Conservation (phyloP, 2,797 vertebrate species). For the Xenentodon cancila region DNA sequence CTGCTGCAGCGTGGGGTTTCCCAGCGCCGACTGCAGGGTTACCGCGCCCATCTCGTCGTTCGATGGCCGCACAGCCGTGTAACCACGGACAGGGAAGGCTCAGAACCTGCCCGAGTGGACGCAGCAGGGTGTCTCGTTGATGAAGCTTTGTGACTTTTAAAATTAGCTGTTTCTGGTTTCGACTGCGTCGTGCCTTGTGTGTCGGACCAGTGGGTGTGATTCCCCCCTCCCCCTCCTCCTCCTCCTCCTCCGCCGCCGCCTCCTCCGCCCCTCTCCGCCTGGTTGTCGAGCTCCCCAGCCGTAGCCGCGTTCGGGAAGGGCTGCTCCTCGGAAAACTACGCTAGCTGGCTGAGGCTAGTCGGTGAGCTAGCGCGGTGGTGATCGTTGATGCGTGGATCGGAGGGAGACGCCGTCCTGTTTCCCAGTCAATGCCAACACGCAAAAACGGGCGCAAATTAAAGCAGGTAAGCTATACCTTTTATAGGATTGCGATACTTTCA, state of each 20-base stretch:
- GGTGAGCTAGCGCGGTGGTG: constrained; percentile 79
- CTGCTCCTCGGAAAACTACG: constrained; percentile 78
- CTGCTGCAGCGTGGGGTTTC: constrained; percentile 85
- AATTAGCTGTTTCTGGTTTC: constrained; percentile 26
- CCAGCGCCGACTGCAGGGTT: constrained; percentile 84
- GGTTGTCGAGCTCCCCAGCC: constrained; percentile 72
- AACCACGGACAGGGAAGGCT: constrained; percentile 66
- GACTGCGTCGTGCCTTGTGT: constrained; percentile 47
- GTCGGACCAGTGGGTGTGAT: constrained; percentile 75
- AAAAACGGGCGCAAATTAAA: constrained; percentile 75
- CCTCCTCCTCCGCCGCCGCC: constrained; percentile 8
- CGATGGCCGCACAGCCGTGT: constrained; percentile 77
- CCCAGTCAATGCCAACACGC: constrained; percentile 85
- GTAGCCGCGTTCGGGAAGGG: constrained; percentile 78
- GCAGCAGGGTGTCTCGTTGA: constrained; percentile 40
- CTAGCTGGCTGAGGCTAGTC: constrained; percentile 82
- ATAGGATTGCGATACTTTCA: background rate
- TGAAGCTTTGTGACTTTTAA: constrained; percentile 44
- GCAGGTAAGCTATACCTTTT: constrained; percentile 75
- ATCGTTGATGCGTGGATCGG: constrained; percentile 84
- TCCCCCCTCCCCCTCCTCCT: constrained; percentile 8
- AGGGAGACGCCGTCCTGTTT: constrained; percentile 72
- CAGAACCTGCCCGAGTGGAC: constrained; percentile 50
- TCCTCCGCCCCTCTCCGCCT: constrained; percentile 59
- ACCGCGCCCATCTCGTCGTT: constrained; percentile 86